Conservation (phyloP, 2,888 invertebrate species). For the Caradrina kadenii region DNA sequence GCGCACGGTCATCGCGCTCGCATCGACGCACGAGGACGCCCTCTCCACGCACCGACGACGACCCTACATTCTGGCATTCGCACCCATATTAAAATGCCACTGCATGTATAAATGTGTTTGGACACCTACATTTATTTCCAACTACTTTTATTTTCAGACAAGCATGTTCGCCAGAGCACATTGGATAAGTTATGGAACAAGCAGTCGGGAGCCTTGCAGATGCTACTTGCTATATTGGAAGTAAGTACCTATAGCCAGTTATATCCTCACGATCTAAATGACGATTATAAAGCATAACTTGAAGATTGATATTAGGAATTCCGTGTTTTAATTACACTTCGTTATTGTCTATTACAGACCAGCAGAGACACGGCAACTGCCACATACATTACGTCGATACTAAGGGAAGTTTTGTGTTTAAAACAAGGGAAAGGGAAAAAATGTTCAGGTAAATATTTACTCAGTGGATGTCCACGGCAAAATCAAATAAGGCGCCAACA, state of each 20-base stretch:
- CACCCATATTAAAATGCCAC: constrained; percentile 41
- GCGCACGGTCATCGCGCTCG: constrained; percentile 48
- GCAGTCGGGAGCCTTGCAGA: constrained; percentile 89
- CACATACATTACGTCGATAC: constrained; percentile 90
- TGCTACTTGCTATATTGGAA: constrained; percentile 90
- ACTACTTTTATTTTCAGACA: constrained; percentile 84
- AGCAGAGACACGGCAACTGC: constrained; percentile 89
- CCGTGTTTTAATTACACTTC: not conserved
- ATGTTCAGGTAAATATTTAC: constrained; percentile 78
- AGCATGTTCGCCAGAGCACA: constrained; percentile 89
- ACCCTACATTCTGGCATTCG: constrained; percentile 45
- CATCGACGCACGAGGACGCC: constrained; percentile 41
- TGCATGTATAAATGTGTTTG: constrained; percentile 31
- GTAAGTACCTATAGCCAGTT: constrained; percentile 77
- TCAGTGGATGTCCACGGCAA: not conserved
- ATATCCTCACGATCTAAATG: not conserved
- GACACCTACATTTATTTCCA: constrained; percentile 28
- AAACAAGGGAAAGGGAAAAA: constrained; percentile 90
- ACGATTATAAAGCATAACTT: not conserved
- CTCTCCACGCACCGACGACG: constrained; percentile 47
- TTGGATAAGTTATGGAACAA: constrained; percentile 91
- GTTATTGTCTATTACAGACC: constrained; percentile 80
- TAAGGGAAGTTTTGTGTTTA: constrained; percentile 91
- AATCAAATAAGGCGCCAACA: not conserved
- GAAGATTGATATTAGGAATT: not conserved